A percentile compares a stretch with the other conserved stretches of the same genome.
Conservation (phyloP, 2,113 vertebrate genomes). For the Damaliscus lunatus region DNA sequence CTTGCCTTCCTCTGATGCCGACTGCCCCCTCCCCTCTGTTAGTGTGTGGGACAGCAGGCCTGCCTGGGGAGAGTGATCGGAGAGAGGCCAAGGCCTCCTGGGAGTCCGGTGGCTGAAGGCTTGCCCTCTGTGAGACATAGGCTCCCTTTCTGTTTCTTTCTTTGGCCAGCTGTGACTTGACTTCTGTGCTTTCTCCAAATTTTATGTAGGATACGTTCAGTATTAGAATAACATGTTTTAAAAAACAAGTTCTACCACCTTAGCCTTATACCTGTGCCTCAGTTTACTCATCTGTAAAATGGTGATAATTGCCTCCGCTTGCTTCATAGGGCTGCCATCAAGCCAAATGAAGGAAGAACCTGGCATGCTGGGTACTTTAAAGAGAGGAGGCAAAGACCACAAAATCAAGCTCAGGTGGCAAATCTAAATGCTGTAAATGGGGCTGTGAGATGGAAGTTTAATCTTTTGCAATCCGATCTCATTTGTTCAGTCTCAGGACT, state of each 20-base stretch:
- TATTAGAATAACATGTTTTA: not conserved
- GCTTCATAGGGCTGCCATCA: not conserved
- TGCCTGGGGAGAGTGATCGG: rapidly evolving
- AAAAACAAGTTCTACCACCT: not conserved
- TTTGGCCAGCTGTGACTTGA: not conserved
- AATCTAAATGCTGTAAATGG: slow-evolving; percentile 47
- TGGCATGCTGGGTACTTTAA: not conserved
- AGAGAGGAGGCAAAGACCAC: not conserved
- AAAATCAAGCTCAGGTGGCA: slow-evolving; percentile 2
- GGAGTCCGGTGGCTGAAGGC: not conserved
- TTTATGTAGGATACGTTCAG: not conserved
- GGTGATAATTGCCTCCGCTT: not conserved
- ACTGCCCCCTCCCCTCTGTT: not conserved
- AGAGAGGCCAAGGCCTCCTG: not conserved
- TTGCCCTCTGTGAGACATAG: not conserved
- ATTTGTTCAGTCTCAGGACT: slow-evolving; percentile 52
- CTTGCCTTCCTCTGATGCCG: not conserved
- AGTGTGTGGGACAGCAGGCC: not conserved
- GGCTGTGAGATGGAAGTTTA: slow-evolving; percentile 51
- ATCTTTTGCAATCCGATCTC: slow-evolving; percentile 65
- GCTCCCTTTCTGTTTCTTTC: not conserved
- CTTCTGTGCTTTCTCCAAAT: not conserved
- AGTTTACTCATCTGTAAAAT: slow-evolving; percentile 3
- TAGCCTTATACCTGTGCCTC: not conserved
- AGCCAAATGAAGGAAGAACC: not conserved